Conservation (phyloP, 2,113 vertebrate genomes). For the Mesembrinibis cayennensis region DNA sequence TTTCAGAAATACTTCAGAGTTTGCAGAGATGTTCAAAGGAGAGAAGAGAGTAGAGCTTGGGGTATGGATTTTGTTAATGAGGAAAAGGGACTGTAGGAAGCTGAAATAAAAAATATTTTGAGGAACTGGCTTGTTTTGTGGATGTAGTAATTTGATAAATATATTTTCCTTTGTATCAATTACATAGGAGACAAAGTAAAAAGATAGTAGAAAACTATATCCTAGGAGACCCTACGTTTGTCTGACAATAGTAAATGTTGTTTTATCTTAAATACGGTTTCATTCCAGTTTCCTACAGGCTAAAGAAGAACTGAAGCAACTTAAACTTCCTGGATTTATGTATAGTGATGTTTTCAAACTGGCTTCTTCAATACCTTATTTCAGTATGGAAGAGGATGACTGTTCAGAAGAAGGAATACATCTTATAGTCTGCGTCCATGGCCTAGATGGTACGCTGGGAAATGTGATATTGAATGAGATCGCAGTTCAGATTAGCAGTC, state of each 20-base stretch:
- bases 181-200: neutral
- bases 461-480: neutral
- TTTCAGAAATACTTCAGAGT: neutral
- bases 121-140: neutral
- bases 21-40: neutral
- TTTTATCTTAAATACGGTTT: constrained; percentile 24
- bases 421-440: constrained; percentile 96
- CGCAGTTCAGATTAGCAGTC: neutral
- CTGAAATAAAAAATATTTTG: neutral
- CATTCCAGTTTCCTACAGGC: constrained; percentile 88
- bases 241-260: neutral
- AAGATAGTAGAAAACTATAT: neutral
- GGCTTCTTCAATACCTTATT: constrained; percentile 93
- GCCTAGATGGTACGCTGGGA: constrained; percentile 87
- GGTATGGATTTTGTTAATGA: neutral
- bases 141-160: neutral
- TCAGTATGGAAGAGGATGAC: constrained; percentile 92
- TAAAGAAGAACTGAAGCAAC: constrained; percentile 92
- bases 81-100: neutral
- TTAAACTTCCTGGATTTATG: constrained; percentile 92
- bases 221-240: neutral
- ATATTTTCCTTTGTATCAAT: neutral
- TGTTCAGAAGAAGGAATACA: constrained; percentile 91
- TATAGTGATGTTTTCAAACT: constrained; percentile 91
- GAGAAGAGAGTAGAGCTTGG: neutral